Percentiles rank a stretch among this genome's conserved stretches.
These are phyloP conservation scores for Ostrea denselamellosa DNA, from an alignment of 1,140 invertebrate genomes.

Conservation along the genomic window DNA sequence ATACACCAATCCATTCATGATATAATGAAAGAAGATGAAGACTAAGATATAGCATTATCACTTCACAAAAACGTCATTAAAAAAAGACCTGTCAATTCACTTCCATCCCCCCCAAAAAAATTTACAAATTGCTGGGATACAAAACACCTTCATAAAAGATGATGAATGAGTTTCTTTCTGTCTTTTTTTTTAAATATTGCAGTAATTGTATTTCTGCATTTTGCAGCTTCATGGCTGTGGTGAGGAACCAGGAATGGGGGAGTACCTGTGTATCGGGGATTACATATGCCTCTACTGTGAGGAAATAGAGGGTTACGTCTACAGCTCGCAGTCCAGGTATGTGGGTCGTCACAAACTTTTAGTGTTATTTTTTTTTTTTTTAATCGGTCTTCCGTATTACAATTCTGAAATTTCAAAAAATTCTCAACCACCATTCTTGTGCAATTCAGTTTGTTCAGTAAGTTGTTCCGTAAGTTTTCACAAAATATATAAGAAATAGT, in stretches of 20 bases:
- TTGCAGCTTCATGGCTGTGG: conserved; percentile 43
- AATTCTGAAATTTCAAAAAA: too few species aligned
- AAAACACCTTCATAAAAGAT: neutral
- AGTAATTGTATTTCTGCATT: neutral
- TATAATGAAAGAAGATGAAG: neutral
- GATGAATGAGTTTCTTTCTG: neutral
- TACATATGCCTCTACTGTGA: conserved; percentile 78
- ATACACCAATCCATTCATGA: neutral
- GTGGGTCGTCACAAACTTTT: neutral
- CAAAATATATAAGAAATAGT: too few species aligned
- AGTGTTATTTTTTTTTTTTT: too few species aligned
- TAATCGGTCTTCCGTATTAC: too few species aligned
- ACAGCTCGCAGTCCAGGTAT: conserved; percentile 77
- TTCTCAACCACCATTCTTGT: too few species aligned
- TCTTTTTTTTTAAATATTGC: neutral
- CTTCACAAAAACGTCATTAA: neutral
- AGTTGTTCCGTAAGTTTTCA: too few species aligned
- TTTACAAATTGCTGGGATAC: neutral
- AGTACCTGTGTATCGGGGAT: conserved; percentile 77
- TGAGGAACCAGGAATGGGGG: conserved; percentile 72
- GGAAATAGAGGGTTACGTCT: conserved; percentile 77
- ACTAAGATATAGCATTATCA: neutral
- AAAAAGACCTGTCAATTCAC: neutral
- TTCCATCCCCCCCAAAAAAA: neutral
- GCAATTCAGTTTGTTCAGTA: too few species aligned